phyloP scores from a whole-genome alignment of 2,113 vertebrate species.

The Anoura caudifer region DNA sequence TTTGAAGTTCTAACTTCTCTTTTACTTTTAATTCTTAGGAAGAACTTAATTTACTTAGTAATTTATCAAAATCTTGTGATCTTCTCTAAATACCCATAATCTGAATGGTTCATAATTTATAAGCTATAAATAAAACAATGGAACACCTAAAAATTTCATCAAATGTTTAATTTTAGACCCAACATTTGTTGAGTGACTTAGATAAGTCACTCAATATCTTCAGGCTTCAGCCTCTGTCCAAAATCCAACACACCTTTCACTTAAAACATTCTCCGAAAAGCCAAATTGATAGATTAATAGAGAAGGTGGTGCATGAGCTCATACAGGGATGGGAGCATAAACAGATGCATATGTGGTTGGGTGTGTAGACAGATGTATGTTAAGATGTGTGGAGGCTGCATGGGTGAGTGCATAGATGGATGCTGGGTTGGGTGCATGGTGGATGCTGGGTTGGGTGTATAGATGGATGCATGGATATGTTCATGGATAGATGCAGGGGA shows the following conservation, averaged over 20 bases:
- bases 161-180: background rate
- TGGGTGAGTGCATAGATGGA: background rate
- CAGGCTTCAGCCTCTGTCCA: background rate
- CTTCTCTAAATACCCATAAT: conserved; percentile 49
- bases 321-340: background rate
- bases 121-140: conserved; percentile 49
- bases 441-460: background rate
- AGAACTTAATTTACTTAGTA: background rate
- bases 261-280: background rate
- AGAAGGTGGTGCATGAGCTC: rapidly evolving
- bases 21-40: conserved; percentile 51
- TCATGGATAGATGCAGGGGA: background rate
- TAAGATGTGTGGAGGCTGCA: background rate
- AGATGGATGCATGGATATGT: background rate
- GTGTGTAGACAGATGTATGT: no score
- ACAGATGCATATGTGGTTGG: background rate
- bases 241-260: background rate
- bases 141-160: background rate
- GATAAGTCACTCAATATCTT: background rate
- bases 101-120: conserved; percentile 49
- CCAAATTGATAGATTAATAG: background rate
- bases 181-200: background rate
- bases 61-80: conserved; percentile 38
- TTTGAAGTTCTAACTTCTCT: conserved; percentile 47
- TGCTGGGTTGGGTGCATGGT: background rate